A percentile compares a stretch with the other conserved stretches of the same genome.
Evolutionary conservation across 2,113 vertebrate species (phyloP).

Genomic region (Mormyrus iriodes): DNA sequence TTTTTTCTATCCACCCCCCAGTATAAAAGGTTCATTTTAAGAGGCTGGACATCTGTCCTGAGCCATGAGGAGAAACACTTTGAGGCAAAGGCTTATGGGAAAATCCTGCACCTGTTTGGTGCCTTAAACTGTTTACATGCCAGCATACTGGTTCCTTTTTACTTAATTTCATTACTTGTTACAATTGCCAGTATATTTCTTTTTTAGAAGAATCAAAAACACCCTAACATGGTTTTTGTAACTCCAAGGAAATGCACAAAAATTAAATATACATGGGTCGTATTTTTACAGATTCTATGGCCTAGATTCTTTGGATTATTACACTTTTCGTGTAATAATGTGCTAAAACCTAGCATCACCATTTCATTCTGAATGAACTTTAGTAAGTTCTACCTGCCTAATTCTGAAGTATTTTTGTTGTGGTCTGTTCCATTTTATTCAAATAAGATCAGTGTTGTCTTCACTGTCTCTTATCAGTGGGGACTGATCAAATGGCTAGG

Average conservation of each 20-base stretch:
- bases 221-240: neutral
- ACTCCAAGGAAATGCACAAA: neutral
- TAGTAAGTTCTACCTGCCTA: too few relatives aligned
- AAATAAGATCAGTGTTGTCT: neutral
- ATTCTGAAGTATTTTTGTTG: too few relatives aligned
- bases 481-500: neutral
- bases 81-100: constrained; percentile 1
- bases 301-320: neutral
- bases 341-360: neutral
- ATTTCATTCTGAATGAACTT: neutral
- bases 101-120: neutral
- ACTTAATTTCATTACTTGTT: neutral
- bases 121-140: neutral
- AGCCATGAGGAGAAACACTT: neutral
- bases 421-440: neutral
- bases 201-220: neutral
- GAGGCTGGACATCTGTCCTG: neutral
- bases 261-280: neutral
- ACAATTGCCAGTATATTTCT: neutral
- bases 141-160: neutral
- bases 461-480: neutral
- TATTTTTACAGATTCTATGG: neutral
- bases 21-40: constrained; percentile 1
- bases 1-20: neutral
- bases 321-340: neutral